Evolutionary conservation across 2,113 vertebrate species (phyloP).

Genomic region (Ptychochromis oligacanthus): DNA sequence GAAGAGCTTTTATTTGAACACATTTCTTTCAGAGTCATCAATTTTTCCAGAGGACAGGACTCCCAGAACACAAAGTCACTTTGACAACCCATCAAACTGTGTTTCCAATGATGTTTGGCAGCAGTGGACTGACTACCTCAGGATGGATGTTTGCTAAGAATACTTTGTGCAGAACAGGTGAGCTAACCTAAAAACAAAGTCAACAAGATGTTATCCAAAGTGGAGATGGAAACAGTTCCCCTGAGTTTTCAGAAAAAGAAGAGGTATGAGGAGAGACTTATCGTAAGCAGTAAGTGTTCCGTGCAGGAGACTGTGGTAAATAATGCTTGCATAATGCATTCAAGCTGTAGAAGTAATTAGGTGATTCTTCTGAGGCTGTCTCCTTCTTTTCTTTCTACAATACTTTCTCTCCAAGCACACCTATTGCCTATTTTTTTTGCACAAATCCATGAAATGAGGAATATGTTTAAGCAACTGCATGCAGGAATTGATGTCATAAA

Average conservation of each 20-base stretch:
- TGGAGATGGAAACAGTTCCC: not conserved
- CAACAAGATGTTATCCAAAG: not conserved
- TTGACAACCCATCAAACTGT: slow-evolving; percentile 23
- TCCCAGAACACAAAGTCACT: not conserved
- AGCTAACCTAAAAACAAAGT: not conserved
- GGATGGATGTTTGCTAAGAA: not conserved
- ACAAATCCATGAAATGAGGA: not conserved
- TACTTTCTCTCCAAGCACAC: not conserved
- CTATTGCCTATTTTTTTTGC: not conserved
- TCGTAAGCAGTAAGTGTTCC: not conserved
- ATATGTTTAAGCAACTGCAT: not conserved
- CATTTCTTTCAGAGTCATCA: slow-evolving; percentile 14
- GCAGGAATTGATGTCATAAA: not conserved
- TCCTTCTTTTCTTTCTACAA: not conserved
- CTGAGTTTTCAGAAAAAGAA: not conserved
- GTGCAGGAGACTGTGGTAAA: slow-evolving; percentile 28
- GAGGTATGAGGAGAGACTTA: not conserved
- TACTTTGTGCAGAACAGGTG: slow-evolving; percentile 11
- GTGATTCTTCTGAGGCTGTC: not conserved
- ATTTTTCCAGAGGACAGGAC: slow-evolving; percentile 19
- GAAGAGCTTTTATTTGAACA: not conserved
- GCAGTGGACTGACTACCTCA: not conserved
- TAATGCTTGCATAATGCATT: slow-evolving; percentile 33
- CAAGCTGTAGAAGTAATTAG: slow-evolving; percentile 35
- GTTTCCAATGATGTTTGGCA: slow-evolving; percentile 2